A percentile compares a stretch with the other conserved stretches of the same genome.
phyloP scores from a whole-genome alignment of 1,140 invertebrate genomes.

The Cataglyphis hispanica region DNA sequence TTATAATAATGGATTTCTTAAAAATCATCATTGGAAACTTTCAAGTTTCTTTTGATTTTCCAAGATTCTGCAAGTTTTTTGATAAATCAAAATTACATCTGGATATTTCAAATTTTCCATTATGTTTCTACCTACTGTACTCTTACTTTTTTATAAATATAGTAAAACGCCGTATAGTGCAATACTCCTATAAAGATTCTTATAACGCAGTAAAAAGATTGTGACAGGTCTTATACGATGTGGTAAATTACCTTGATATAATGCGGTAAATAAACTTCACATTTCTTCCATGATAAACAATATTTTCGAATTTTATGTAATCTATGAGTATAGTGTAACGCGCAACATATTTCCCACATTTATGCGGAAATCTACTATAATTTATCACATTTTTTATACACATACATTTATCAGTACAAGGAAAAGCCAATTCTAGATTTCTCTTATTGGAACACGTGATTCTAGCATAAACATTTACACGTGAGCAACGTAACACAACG shows the following conservation, averaged over 20 bases:
- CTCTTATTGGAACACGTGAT: neutral
- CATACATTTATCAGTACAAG: conserved; percentile 6
- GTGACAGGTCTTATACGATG: too few species aligned
- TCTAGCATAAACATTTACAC: neutral
- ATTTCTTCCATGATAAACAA: too few species aligned
- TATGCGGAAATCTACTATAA: neutral
- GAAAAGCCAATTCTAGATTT: neutral
- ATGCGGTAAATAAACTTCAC: too few species aligned
- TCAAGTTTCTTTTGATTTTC: neutral
- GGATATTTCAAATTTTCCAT: neutral
- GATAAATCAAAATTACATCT: neutral
- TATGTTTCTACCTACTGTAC: neutral
- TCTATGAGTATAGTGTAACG: too few species aligned
- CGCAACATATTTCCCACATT: too few species aligned
- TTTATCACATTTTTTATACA: neutral
- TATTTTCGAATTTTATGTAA: too few species aligned
- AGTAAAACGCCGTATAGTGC: too few species aligned
- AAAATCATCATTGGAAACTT: neutral
- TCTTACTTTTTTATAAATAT: neutral
- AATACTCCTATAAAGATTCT: too few species aligned
- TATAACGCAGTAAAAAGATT: too few species aligned
- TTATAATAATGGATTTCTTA: neutral
- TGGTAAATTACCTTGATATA: too few species aligned
- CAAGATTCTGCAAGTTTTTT: neutral
- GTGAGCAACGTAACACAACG: neutral